Evolutionary conservation across 2,113 vertebrate species (phyloP), one percentile per base, ranked within the genome.

Genomic region (Fregetta grallaria): DNA sequence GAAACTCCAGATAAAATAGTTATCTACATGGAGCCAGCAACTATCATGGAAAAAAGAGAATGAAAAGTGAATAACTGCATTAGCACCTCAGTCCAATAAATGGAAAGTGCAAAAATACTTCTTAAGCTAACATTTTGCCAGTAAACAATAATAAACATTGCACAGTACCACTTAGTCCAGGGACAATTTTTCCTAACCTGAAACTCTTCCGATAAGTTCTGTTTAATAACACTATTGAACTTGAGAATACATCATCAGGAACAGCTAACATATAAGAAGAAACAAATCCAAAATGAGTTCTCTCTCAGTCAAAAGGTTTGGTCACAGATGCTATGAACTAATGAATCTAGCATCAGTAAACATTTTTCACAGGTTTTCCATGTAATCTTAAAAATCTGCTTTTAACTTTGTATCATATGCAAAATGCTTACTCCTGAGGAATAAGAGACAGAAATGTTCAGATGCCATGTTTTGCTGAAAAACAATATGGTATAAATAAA

Each of bases 1-100:
- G 97, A 99, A 99, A 96, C 99, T 99, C 99, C 99, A 99, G 98
- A 99, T 99, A 98, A 99, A 99, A 97, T 99, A 99, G 97, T 99
- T 99, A 98, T 99, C 99, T 98, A 99, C 98, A 56, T 98, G 99
- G 94, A 99, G 98, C 99, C 99, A 99, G 98, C 99, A 99, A 97
- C 99, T 99, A 68, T 66, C 34, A 96, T 7, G 67, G 93, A 97
- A 95, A 97, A 94, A 74, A 96, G 50, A 95, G 29, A 67, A 65
- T 15, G 34, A 65, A 91, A 59, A 79, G 38, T 68, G 50, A 88
- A 70, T 52, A 72, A 68, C 5, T 74, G 75, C 70, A 80, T n/a
- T 80, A 81, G 30, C 34, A 79, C 17, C 23, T 86, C 26, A 42
- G 44, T 56, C 52, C 22, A 21, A 56, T 25, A 93, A 81, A 79